These are phyloP conservation scores for Melanostoma scalare DNA, from an alignment of 2,888 invertebrate genomes.

Conservation along the genomic window DNA sequence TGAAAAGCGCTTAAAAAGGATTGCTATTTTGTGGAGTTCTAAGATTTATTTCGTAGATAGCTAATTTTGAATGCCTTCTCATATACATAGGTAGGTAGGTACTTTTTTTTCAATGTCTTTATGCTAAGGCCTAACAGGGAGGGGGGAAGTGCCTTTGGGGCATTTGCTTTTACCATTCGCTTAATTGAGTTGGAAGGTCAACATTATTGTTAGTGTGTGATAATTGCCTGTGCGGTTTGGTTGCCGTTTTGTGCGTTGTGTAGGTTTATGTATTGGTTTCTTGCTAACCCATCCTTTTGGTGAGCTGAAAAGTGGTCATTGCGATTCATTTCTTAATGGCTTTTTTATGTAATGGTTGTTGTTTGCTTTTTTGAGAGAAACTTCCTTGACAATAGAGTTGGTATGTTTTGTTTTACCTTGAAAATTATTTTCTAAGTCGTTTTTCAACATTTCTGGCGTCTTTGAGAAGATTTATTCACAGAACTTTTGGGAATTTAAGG, in stretches of 20 bases:
- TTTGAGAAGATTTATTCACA: too few species aligned
- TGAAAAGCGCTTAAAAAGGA: conserved; percentile 6
- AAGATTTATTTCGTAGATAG: conserved; percentile 27
- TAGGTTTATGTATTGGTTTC: neutral
- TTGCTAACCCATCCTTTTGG: too few species aligned
- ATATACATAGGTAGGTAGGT: neutral
- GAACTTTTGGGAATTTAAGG: too few species aligned
- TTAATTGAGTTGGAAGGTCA: conserved; percentile 63
- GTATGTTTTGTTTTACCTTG: too few species aligned
- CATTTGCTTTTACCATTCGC: conserved; percentile 28
- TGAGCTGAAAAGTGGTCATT: too few species aligned
- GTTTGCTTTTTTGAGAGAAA: too few species aligned
- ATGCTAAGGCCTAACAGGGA: neutral
- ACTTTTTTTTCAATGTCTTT: neutral
- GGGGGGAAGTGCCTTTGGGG: neutral
- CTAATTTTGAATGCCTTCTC: conserved; percentile 1
- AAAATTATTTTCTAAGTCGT: too few species aligned
- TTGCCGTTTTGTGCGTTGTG: conserved; percentile 5
- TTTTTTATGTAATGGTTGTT: too few species aligned
- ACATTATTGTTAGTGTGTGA: conserved; percentile 16
- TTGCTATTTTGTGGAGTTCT: conserved; percentile 17
- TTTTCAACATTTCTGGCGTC: too few species aligned
- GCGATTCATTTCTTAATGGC: too few species aligned
- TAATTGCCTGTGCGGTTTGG: conserved; percentile 21
- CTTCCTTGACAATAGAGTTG: too few species aligned